Conservation (phyloP, 2,888 invertebrate species). For the Agonopterix subpropinquella region DNA sequence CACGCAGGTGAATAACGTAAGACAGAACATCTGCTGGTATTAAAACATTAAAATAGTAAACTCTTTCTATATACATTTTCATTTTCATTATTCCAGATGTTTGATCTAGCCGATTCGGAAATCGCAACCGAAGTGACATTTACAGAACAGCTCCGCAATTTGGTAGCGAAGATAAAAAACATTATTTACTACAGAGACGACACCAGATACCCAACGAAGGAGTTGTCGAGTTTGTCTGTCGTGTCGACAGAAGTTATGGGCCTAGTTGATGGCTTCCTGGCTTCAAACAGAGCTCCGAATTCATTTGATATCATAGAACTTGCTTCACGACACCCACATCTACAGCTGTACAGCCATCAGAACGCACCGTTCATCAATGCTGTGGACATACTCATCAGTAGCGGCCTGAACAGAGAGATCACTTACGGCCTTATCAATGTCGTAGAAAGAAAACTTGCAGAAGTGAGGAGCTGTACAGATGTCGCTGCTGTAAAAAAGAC, state of each 20-base stretch:
- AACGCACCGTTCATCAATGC: slow-evolving; percentile 69
- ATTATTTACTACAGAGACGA: slow-evolving; percentile 63
- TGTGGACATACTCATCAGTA: slow-evolving; percentile 64
- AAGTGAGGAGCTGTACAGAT: slow-evolving; percentile 58
- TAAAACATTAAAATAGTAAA: too few species aligned
- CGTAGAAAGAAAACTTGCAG: slow-evolving; percentile 65
- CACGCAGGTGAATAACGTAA: too few species aligned
- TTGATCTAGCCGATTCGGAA: slow-evolving; percentile 78
- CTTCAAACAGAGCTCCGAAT: slow-evolving; percentile 63
- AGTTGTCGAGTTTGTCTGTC: slow-evolving; percentile 74
- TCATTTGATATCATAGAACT: slow-evolving; percentile 67
- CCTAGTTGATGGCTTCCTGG: slow-evolving; percentile 76
- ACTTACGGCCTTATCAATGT: slow-evolving; percentile 69
- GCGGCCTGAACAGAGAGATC: slow-evolving; percentile 67
- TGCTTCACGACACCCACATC: slow-evolving; percentile 58
- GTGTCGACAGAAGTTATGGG: slow-evolving; percentile 77
- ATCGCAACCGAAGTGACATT: slow-evolving; percentile 81
- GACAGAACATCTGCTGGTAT: too few species aligned
- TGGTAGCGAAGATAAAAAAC: slow-evolving; percentile 68
- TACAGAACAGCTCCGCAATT: slow-evolving; percentile 77
- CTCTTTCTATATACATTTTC: slow-evolving; percentile 3
- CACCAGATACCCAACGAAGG: slow-evolving; percentile 64
- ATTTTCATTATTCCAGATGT: slow-evolving; percentile 75
- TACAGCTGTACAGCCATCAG: slow-evolving; percentile 65
- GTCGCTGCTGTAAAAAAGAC: slow-evolving; percentile 61